Conservation (phyloP, 2,113 vertebrate genomes). For the Macaca nemestrina region DNA sequence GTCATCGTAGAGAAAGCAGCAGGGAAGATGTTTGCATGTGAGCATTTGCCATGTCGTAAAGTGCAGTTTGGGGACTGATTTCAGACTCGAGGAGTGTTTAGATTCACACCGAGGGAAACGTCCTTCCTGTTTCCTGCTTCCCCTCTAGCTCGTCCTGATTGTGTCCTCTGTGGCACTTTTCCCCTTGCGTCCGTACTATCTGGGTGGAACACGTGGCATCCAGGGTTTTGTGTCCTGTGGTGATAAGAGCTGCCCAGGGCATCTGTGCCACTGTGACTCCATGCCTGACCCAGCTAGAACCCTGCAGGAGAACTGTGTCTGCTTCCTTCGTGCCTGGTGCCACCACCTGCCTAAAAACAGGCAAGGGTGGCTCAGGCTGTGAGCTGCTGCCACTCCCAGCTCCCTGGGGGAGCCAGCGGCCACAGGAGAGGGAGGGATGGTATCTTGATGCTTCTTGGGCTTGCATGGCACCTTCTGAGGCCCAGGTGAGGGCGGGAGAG, state of each 20-base stretch:
- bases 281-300: neutral
- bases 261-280: neutral
- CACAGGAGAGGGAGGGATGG: neutral
- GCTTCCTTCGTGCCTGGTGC: neutral
- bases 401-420: neutral
- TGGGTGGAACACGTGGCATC: neutral
- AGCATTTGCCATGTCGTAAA: neutral
- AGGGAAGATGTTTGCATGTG: neutral
- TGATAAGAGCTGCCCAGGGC: neutral
- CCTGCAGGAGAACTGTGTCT: neutral
- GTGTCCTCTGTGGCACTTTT: neutral
- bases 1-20: neutral
- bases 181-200: neutral
- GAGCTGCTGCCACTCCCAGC: neutral
- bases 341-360: fast-evolving
- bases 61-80: neutral
- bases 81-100: neutral
- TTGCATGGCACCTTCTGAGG: fast-evolving
- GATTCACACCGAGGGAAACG: neutral
- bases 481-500: neutral
- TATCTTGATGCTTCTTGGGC: fast-evolving
- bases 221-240: neutral
- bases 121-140: neutral
- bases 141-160: neutral
- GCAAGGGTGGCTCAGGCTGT: neutral